phyloP scores from a whole-genome alignment of 1,140 invertebrate species.

The Coenobita brevimanus region DNA sequence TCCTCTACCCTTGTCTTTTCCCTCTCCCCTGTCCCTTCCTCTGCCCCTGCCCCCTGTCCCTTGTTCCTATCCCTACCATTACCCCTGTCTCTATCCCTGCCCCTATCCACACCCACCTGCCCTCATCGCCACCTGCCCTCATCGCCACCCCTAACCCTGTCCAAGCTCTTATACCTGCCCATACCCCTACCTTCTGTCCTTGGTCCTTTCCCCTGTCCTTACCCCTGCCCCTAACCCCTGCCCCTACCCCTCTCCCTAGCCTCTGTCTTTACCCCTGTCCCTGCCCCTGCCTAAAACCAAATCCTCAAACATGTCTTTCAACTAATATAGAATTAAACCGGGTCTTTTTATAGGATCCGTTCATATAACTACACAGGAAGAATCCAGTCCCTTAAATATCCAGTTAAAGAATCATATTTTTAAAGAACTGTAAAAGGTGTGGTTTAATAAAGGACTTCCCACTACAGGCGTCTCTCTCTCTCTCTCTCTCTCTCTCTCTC shows the following conservation, averaged over 20 bases:
- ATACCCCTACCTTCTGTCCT: too few species aligned
- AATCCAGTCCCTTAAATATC: too few species aligned
- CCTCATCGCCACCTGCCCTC: neutral
- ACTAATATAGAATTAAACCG: too few species aligned
- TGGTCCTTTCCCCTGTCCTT: neutral
- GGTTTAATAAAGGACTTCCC: too few species aligned
- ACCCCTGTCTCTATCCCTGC: neutral
- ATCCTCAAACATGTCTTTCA: too few species aligned
- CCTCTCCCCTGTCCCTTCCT: neutral
- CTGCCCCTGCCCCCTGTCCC: neutral
- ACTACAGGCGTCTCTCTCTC: too few species aligned
- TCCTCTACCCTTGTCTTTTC: neutral
- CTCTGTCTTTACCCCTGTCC: neutral
- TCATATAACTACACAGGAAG: too few species aligned
- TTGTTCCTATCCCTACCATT: neutral
- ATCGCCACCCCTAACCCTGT: neutral
- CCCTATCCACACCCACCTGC: neutral
- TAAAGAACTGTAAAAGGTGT: too few species aligned
- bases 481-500: too few species aligned
- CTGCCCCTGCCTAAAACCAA: too few species aligned
- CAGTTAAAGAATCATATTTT: too few species aligned
- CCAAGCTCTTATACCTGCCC: neutral
- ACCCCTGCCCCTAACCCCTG: neutral
- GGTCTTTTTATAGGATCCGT: too few species aligned
- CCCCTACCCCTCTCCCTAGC: neutral